Evolutionary conservation across 2,113 vertebrate genomes (phyloP).

Genomic region (Anoura caudifer): DNA sequence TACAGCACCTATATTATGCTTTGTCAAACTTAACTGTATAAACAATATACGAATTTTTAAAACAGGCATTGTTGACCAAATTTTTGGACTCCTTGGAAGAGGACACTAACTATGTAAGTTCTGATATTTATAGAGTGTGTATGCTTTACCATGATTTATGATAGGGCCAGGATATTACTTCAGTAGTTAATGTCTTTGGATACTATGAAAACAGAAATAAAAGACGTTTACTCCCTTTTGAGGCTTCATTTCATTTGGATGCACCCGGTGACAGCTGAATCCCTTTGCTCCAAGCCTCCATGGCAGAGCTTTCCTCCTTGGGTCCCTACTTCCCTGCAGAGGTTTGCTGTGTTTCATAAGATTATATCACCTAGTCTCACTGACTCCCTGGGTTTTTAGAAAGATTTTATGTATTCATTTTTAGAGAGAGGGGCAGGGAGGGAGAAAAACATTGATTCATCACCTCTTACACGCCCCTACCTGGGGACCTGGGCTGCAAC

Average conservation of each 20-base stretch:
- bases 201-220: neutral
- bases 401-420: too few relatives aligned
- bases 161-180: neutral
- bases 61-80: neutral
- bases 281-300: neutral
- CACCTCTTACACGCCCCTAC: too few relatives aligned
- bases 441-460: too few relatives aligned
- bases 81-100: neutral
- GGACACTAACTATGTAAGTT: neutral
- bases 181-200: neutral
- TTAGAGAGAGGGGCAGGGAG: too few relatives aligned
- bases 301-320: accelerated
- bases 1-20: neutral
- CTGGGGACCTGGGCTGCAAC: too few relatives aligned
- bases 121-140: neutral
- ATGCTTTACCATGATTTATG: neutral
- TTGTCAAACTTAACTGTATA: neutral
- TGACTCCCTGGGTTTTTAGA: neutral
- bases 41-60: neutral
- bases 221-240: neutral
- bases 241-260: neutral
- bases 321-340: neutral
- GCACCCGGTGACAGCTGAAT: neutral
- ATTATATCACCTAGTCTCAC: neutral
- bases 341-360: neutral